A percentile compares a stretch with the other conserved stretches of the same genome.
Conservation (phyloP, 2,797 vertebrate genomes). For the Acrossocheilus fasciatus region DNA sequence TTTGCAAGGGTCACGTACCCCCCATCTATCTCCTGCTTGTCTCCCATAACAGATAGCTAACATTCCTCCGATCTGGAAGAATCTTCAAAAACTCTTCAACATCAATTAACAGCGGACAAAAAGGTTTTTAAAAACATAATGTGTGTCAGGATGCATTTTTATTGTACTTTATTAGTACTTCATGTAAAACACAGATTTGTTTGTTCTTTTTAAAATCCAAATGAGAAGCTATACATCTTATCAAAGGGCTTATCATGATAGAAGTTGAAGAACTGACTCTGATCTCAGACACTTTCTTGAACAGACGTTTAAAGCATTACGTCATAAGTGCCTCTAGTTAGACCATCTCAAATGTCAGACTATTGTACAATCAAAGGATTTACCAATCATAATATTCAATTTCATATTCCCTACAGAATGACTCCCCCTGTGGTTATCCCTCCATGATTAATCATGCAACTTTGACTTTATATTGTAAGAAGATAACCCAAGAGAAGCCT, state of each 20-base stretch:
- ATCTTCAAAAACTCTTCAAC: background rate
- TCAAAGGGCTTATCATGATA: background rate
- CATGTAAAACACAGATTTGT: background rate
- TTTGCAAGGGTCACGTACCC: conserved; percentile 8
- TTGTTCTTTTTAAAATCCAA: background rate
- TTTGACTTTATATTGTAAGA: background rate
- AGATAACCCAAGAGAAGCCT: background rate
- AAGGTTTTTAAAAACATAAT: background rate
- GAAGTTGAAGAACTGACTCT: background rate
- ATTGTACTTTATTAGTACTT: background rate
- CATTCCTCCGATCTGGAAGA: conserved; percentile 12
- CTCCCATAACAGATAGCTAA: conserved; percentile 17
- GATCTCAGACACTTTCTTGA: background rate
- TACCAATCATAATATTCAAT: conserved; percentile 5
- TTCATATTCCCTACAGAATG: background rate
- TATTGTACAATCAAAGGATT: conserved; percentile 21
- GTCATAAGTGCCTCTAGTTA: background rate
- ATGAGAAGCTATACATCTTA: background rate
- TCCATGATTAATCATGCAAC: background rate
- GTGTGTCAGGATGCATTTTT: background rate
- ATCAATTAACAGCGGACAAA: background rate
- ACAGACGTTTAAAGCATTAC: background rate
- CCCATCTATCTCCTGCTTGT: background rate
- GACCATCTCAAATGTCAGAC: conserved; percentile 21
- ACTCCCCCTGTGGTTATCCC: background rate